Evolutionary conservation across 2,113 vertebrate species (phyloP), one percentile per base, ranked within the genome.

Genomic region (Aegithalos caudatus): DNA sequence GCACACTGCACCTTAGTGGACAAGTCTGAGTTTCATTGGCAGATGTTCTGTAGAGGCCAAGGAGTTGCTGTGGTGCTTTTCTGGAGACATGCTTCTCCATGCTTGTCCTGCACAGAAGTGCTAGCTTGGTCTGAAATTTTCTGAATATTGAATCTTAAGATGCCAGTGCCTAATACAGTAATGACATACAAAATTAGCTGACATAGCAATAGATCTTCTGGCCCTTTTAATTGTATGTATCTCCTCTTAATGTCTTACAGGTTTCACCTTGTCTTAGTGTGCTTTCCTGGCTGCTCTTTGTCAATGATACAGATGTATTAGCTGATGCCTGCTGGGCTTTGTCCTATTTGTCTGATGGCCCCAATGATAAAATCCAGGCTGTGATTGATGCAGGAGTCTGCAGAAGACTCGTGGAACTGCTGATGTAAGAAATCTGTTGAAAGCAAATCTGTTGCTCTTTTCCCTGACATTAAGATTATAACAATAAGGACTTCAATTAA

Each of bases 291-390:
- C 98, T 99, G 94, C 98, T 99, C 9, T 99, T 99, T 90, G 98
- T 99, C 95, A 99, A 99, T 24, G 99, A 99, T 96, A 99, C 99
- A 45, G 99, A 99, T 97, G 99, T 99, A 47, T 97, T 99, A 89
- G 99, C 99, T 72, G 99, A 99, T 92, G 99, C 99, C 74, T 99
- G 99, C 97, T 99, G 99, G 99, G 99, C 99, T 4, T 98, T 99
- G 33, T 99, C 99, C 12, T 99, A 99, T 97, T 97, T 99, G 77
- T 99, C 99, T 51, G 99, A 99, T 89, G 99, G 99, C 53, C 99
- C 99, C 80, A 99, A 99, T 92, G 99, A 99, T 97, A 99, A 99
- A 98, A 99, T 99, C 97, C 99, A 99, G 97, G 99, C 99, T 61
- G 99, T 99, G 86, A 99, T 99, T 81, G 99, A 99, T 97, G 99